Base-by-base conservation (phyloP, 1,140 invertebrate genomes). In the Parapsyche elsis region DNA sequence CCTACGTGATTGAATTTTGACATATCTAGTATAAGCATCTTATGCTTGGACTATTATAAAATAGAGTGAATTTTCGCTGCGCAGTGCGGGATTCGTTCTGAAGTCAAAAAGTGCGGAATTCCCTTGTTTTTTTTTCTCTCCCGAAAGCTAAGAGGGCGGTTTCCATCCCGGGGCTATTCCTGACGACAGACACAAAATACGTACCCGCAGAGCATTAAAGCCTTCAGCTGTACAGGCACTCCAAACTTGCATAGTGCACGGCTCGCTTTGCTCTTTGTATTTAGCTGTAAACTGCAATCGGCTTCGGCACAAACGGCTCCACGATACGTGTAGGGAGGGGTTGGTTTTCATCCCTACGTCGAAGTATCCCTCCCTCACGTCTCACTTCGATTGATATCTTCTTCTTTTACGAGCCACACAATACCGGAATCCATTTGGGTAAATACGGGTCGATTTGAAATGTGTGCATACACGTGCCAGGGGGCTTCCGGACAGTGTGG, bases 211-310 rank as follows among this genome's bases (percentile, higher is more conserved):
- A 57, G 73, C 46, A 46, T 75, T 75, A 75, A 49, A 75, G 73
- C 46, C 73, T 75, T 57, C 73, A 23, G 24, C 19, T 26, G 9
- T 38, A 16, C 26, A 26, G 23, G 46, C 46, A 75, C 73, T 75
- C 23, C n/a, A 49, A 75, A 75, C 73, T 75, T 75, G 49, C 46
- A 73, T 46, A 67, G 71, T 75, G 73, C 49, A 71, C 70, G 26
- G n/a, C n/a, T 7, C 16, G 24, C 14, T 5, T 26, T 26, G 46
- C 16, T 19, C 14, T n/a, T 4, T 75, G 45, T 75, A 21, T 75
- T 75, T 75, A 46, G 73, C 49, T 57, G 49, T 16, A 57, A 75
- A 75, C 1, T 23, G 49, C 16, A 53, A 1, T 53, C 49, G 49
- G 10, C 12, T 53, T 14, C 10, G 49, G 49, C 10, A 53, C 49